A percentile compares a stretch with the other conserved stretches of the same genome.
phyloP scores from a whole-genome alignment of 37 sponge, comb jelly and placozoan genomes.

The Haliclona indistincta region DNA sequence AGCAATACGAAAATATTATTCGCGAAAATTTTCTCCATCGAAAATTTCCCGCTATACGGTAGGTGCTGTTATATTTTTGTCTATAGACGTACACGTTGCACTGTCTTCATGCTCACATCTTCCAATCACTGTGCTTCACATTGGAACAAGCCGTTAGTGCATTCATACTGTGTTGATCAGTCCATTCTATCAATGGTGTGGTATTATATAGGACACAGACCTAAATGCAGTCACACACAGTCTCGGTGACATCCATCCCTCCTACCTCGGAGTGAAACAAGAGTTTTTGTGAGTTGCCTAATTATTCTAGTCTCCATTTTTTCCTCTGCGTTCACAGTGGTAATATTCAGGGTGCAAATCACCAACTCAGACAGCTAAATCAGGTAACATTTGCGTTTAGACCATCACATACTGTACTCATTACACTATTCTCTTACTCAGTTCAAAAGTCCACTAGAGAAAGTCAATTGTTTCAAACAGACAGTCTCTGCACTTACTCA shows the following conservation, averaged over 20 bases:
- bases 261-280: conserved; percentile 67
- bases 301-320: background rate
- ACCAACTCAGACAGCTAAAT: background rate
- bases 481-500: conserved; percentile 40
- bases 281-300: conserved; percentile 43
- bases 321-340: background rate
- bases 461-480: conserved; percentile 73
- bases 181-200: background rate
- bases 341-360: background rate
- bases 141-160: conserved; percentile 46
- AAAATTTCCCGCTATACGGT: no score
- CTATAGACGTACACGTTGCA: conserved; percentile 83
- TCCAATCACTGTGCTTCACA: conserved; percentile 61
- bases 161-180: background rate
- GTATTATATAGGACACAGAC: conserved; percentile 64
- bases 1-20: no score
- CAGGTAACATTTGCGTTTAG: background rate
- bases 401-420: background rate
- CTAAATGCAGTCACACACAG: conserved; percentile 86
- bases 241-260: conserved; percentile 61
- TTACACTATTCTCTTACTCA: background rate
- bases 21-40: no score
- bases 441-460: conserved; percentile 85
- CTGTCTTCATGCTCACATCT: conserved; percentile 50
- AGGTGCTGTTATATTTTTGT: background rate